phyloP scores from a whole-genome alignment of 2,113 vertebrate genomes.

The Caracal caracal region DNA sequence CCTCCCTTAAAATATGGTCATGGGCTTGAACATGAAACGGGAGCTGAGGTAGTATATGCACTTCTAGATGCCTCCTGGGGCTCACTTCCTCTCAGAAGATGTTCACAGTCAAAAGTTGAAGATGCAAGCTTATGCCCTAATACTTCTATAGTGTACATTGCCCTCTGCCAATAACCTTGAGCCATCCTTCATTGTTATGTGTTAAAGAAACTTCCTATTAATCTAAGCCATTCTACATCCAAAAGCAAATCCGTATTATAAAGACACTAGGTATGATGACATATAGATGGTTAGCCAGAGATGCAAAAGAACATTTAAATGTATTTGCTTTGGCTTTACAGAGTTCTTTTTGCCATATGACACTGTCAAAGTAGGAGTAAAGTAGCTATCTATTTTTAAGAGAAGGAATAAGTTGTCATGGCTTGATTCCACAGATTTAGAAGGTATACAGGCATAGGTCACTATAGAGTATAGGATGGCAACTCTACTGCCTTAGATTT shows the following conservation, averaged over 20 bases:
- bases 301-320: background rate
- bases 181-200: background rate
- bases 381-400: background rate
- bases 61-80: background rate
- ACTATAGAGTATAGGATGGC: background rate
- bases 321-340: background rate
- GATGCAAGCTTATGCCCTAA: background rate
- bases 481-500: background rate
- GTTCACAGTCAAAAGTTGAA: background rate
- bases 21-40: background rate
- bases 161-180: background rate
- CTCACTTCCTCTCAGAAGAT: background rate
- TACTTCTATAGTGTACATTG: background rate
- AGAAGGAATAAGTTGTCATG: background rate
- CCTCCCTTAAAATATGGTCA: background rate
- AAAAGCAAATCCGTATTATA: background rate
- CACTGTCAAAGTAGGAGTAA: background rate
- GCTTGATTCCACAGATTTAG: background rate
- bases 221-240: background rate
- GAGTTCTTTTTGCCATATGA: background rate
- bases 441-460: background rate
- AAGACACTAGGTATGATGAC: background rate
- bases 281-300: background rate
- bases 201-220: background rate
- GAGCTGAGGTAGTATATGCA: fast-evolving